phyloP scores from a whole-genome alignment of 2,888 invertebrate species.

The Pomacea canaliculata region DNA sequence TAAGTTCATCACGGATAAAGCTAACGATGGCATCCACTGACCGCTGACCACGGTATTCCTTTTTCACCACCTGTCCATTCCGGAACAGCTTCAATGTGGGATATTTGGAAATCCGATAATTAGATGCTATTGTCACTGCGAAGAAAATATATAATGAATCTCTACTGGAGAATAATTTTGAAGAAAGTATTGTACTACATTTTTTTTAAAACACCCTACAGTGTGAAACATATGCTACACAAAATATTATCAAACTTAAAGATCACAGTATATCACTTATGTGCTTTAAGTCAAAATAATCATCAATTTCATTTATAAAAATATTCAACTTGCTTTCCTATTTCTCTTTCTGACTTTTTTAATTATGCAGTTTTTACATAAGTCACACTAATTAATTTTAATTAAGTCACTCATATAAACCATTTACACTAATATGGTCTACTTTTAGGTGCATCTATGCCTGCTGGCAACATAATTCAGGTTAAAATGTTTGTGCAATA shows the following conservation, averaged over 20 bases:
- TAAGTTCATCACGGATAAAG: conserved; percentile 89
- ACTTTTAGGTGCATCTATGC: too few species aligned
- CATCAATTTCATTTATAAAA: too few species aligned
- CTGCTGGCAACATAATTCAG: not conserved
- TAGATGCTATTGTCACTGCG: conserved; percentile 81
- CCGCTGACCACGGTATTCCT: conserved; percentile 81
- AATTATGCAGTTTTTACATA: too few species aligned
- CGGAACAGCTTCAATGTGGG: conserved; percentile 96
- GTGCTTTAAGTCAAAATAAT: too few species aligned
- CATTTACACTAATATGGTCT: too few species aligned
- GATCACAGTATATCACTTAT: too few species aligned
- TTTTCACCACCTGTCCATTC: conserved; percentile 71
- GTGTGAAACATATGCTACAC: too few species aligned
- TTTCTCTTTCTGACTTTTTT: too few species aligned
- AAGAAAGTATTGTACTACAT: not conserved
- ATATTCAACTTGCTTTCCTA: too few species aligned
- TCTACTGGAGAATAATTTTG: not conserved
- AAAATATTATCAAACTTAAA: too few species aligned
- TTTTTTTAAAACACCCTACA: not conserved
- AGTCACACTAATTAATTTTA: too few species aligned
- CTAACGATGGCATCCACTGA: conserved; percentile 90
- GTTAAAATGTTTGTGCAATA: not conserved
- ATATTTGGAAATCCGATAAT: conserved; percentile 97
- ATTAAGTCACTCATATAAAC: too few species aligned
- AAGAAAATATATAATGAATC: conserved; percentile 3